phyloP scores from a whole-genome alignment of 1,140 invertebrate genomes.

The Dryas iulia region DNA sequence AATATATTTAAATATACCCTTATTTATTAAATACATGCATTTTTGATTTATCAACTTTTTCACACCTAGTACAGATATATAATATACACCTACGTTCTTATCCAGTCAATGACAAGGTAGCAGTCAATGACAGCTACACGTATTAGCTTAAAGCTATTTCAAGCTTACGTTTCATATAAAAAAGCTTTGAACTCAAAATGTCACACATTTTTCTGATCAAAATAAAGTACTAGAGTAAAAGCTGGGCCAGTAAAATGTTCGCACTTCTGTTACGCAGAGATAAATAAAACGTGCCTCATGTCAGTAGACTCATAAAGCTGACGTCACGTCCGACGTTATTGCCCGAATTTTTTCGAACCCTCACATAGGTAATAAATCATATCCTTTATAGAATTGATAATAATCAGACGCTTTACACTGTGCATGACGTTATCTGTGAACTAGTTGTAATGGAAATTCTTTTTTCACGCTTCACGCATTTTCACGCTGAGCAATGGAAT shows the following conservation, averaged over 20 bases:
- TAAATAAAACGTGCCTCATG: constrained; percentile 2
- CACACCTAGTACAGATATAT: no score
- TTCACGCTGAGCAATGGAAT: no score
- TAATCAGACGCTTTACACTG: constrained; percentile 17
- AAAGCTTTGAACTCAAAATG: background rate
- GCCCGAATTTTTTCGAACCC: constrained; percentile 24
- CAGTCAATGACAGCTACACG: no score
- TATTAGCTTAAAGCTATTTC: no score
- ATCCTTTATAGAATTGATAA: constrained; percentile 16
- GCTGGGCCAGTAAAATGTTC: background rate
- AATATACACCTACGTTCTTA: no score
- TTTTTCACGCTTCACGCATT: no score
- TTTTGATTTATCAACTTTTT: no score
- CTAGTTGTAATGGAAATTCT: background rate
- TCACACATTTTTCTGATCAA: background rate
- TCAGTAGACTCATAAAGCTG: constrained; percentile 14
- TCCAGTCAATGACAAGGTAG: no score
- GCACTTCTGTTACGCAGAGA: background rate
- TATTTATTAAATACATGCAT: no score
- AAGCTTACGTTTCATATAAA: background rate
- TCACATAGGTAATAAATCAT: constrained; percentile 27
- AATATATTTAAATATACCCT: no score
- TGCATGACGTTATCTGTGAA: constrained; percentile 3
- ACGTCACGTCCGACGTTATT: constrained; percentile 30
- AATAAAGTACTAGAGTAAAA: background rate